Evolutionary conservation across 2,888 invertebrate genomes (phyloP), one percentile per base, ranked within the genome.

Genomic region (Portevinia maculata): DNA sequence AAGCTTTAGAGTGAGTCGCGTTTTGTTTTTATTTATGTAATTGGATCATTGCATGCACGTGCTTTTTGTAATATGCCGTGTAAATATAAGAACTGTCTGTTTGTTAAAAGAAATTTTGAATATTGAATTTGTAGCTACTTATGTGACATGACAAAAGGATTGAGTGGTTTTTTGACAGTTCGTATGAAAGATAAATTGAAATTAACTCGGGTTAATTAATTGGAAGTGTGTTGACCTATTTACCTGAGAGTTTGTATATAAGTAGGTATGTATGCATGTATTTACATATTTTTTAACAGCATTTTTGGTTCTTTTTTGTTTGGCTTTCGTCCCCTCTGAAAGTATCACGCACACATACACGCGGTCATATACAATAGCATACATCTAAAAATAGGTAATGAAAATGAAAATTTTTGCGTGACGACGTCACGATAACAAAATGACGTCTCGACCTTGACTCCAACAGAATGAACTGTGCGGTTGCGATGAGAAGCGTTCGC

Each of bases 401-500:
- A 83, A 83, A 83, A 83, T 83, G 83, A 83, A 83, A 83, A 83
- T 83, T 76, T 89, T 89, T 88, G 89, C 89, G 85, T 87, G 87
- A 86, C 86, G 86, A 85, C 84, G 88, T 88, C 89, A 89, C 88
- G 88, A 89, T 88, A 71, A 83, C 78, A 67, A 78, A 83, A 78
- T 83, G 83, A 83, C 83, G 83, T 88, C 87, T 87, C 89, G 89
- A 89, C 89, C 89, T 89, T 90, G 89, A 89, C 89, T 89, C 89
- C 73, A 89, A 88, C 89, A 88, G 87, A 87, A 87, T 89, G 89
- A 89, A 89, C 90, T 89, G 89, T 88, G 88, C 88, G 89, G 88
- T 87, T 87, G 87, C 76, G 85, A 78, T 84, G 84, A 52, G 79
- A 69, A 73, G 64, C 81, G 44, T 59, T 44, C 53, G 70, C 69